Conservation (phyloP, 2,888 invertebrate species). For the Sminthurides aquaticus region DNA sequence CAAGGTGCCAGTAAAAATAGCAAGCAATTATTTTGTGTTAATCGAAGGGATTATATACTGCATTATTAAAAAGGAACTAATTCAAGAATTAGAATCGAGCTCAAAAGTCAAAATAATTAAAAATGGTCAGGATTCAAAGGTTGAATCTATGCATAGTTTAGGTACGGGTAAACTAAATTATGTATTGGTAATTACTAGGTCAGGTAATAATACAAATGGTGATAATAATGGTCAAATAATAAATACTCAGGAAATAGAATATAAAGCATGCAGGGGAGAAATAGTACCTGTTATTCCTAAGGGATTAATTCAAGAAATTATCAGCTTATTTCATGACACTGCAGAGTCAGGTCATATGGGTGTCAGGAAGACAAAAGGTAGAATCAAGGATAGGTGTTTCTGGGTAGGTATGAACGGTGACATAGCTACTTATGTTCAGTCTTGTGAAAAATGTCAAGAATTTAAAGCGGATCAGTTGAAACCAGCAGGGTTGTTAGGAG, state of each 20-base stretch:
- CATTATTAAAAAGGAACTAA: too few relatives aligned
- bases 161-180: too few relatives aligned
- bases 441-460: not conserved
- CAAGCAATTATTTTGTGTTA: not conserved
- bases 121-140: too few relatives aligned
- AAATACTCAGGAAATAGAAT: too few relatives aligned
- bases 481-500: not conserved
- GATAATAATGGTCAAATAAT: too few relatives aligned
- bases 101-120: too few relatives aligned
- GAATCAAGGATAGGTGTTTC: not conserved
- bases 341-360: not conserved
- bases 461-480: not conserved
- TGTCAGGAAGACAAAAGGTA: not conserved
- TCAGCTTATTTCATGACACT: not conserved
- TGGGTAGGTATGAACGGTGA: not conserved
- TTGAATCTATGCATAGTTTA: too few relatives aligned
- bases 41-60: not conserved
- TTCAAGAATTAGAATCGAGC: too few relatives aligned
- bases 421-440: not conserved
- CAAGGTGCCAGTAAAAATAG: not conserved
- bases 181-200: too few relatives aligned
- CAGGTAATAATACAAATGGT: too few relatives aligned
- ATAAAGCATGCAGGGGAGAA: not conserved
- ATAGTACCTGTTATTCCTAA: not conserved
- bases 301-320: not conserved